Evolutionary conservation across 2,888 invertebrate species (phyloP).

Genomic region (Pterobdella sp.): DNA sequence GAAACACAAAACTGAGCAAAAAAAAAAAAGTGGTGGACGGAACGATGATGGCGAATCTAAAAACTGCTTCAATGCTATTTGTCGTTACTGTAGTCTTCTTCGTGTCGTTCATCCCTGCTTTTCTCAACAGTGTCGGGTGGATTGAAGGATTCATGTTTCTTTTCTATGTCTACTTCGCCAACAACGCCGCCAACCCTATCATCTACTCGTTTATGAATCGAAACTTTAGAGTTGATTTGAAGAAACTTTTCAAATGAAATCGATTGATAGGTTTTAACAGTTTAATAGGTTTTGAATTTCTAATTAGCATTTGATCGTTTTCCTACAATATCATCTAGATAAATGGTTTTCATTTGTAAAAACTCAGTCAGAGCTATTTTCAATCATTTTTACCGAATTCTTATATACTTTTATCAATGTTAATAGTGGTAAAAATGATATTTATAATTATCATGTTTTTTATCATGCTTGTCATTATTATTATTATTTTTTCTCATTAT

Average conservation of each 20-base stretch:
- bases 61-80: slow-evolving; percentile 49
- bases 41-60: slow-evolving; percentile 43
- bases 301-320: neutral
- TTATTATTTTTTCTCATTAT: too few species aligned
- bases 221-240: slow-evolving; percentile 48
- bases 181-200: slow-evolving; percentile 50
- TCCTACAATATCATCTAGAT: neutral
- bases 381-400: neutral
- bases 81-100: slow-evolving; percentile 49
- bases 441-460: too few species aligned
- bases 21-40: slow-evolving; percentile 37
- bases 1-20: slow-evolving; percentile 26
- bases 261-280: neutral
- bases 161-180: slow-evolving; percentile 50
- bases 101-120: slow-evolving; percentile 47
- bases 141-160: slow-evolving; percentile 42
- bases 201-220: slow-evolving; percentile 52
- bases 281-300: neutral
- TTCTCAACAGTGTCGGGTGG: slow-evolving; percentile 43
- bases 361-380: neutral
- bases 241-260: slow-evolving; percentile 33
- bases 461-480: too few species aligned
- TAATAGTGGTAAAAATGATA: too few species aligned
- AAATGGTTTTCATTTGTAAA: neutral
- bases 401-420: too few species aligned